Percentiles rank a stretch among this genome's conserved stretches.
phyloP scores from a whole-genome alignment of 2,113 vertebrate genomes.

The Aptenodytes patagonicus region DNA sequence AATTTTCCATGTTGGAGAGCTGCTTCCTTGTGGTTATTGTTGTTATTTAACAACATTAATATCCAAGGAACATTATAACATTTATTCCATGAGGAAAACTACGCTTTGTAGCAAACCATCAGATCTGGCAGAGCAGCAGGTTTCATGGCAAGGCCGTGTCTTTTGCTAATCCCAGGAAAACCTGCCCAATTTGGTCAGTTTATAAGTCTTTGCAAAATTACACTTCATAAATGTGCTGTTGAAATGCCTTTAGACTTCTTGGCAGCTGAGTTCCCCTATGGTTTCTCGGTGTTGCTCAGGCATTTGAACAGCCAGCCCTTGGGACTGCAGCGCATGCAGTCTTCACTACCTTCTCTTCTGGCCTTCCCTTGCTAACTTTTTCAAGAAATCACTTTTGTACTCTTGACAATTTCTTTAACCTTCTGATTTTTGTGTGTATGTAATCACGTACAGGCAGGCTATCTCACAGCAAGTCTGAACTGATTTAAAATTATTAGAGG shows the following conservation, averaged over 20 bases:
- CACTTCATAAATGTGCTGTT: conserved; percentile 27
- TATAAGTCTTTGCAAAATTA: conserved; percentile 52
- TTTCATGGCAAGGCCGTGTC: background rate
- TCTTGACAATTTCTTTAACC: background rate
- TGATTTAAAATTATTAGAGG: background rate
- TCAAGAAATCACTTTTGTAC: background rate
- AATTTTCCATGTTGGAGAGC: conserved; percentile 34
- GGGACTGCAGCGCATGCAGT: background rate
- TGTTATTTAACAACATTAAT: conserved; percentile 36
- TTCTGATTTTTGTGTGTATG: background rate
- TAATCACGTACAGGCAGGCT: background rate
- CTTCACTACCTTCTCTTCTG: background rate
- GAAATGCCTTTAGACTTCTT: conserved; percentile 39
- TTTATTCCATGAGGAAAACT: conserved; percentile 46
- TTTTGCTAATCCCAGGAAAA: conserved; percentile 33
- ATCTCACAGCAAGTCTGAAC: conserved; percentile 8
- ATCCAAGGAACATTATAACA: conserved; percentile 41
- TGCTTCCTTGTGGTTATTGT: background rate
- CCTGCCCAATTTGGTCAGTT: conserved; percentile 36
- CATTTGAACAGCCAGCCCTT: background rate
- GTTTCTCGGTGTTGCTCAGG: background rate
- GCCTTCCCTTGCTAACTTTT: background rate
- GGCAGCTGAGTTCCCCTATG: background rate
- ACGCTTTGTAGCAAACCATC: background rate
- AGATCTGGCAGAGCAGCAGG: background rate